Conservation (phyloP, 2,113 vertebrate genomes). For the Bostrychus sinensis region DNA sequence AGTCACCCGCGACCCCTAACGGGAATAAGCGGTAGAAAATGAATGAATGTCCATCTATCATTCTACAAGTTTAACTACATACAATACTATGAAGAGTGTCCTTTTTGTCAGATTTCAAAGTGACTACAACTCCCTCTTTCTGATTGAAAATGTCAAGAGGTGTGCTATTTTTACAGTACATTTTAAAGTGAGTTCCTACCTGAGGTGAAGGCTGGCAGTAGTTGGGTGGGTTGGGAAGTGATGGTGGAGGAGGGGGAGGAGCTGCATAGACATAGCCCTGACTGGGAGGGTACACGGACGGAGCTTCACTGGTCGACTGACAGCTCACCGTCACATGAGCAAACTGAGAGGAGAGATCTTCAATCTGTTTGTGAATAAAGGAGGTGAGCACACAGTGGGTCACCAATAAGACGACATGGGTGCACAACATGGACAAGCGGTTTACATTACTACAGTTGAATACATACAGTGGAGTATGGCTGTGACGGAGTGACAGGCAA, state of each 20-base stretch:
- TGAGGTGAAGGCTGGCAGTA: constrained; percentile 85
- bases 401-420: not conserved
- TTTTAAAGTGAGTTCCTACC: constrained; percentile 63
- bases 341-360: constrained; percentile 88
- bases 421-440: not conserved
- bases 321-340: constrained; percentile 86
- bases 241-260: constrained; percentile 76
- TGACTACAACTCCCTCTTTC: not conserved
- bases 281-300: constrained; percentile 71
- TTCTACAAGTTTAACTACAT: too few relatives aligned
- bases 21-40: too few relatives aligned
- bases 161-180: not conserved
- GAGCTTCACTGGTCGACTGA: constrained; percentile 85
- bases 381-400: constrained; percentile 23
- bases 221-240: constrained; percentile 79
- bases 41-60: too few relatives aligned
- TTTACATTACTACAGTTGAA: constrained; percentile 27
- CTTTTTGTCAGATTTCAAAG: not conserved
- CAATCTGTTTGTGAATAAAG: constrained; percentile 67
- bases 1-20: too few relatives aligned
- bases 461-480: constrained; percentile 87
- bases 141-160: not conserved
- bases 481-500: constrained; percentile 87
- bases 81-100: not conserved
- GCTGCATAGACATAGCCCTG: constrained; percentile 72